These are phyloP conservation scores for Triops cancriformis DNA, from an alignment of 1,140 invertebrate genomes.

Conservation along the genomic window DNA sequence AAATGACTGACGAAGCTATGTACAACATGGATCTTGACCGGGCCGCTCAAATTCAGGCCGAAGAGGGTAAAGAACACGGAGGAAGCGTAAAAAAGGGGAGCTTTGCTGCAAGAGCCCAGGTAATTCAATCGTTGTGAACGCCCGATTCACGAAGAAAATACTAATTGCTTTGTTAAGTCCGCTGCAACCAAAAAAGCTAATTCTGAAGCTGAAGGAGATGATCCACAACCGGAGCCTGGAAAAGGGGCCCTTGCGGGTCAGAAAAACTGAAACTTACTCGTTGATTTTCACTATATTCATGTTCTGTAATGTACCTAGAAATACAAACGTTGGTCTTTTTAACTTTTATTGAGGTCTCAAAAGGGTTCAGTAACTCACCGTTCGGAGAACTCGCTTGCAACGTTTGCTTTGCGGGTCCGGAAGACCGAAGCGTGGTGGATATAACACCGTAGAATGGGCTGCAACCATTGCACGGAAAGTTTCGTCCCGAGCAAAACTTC, in stretches of 20 bases:
- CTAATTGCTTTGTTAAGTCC: not conserved
- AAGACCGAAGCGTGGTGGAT: too few species aligned
- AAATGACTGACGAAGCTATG: not conserved
- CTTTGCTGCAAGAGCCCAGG: not conserved
- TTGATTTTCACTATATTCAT: too few species aligned
- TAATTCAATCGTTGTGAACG: not conserved
- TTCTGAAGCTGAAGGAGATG: not conserved
- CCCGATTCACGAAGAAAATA: not conserved
- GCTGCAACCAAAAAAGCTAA: not conserved
- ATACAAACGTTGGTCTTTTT: too few species aligned
- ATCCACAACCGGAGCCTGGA: not conserved
- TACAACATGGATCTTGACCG: not conserved
- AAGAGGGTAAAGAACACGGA: not conserved
- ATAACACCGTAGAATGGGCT: too few species aligned
- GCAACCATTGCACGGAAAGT: too few species aligned
- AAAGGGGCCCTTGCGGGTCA: not conserved
- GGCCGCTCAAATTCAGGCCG: not conserved
- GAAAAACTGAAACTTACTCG: not conserved
- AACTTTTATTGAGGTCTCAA: too few species aligned
- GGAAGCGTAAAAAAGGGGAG: not conserved
- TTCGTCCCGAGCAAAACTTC: too few species aligned
- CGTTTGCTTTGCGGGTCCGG: too few species aligned
- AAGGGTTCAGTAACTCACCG: too few species aligned
- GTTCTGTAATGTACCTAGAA: too few species aligned
- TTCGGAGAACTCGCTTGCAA: too few species aligned